These are phyloP conservation scores for Rhabdomys pumilio DNA, from an alignment of 2,797 vertebrate genomes.

Conservation along the genomic window DNA sequence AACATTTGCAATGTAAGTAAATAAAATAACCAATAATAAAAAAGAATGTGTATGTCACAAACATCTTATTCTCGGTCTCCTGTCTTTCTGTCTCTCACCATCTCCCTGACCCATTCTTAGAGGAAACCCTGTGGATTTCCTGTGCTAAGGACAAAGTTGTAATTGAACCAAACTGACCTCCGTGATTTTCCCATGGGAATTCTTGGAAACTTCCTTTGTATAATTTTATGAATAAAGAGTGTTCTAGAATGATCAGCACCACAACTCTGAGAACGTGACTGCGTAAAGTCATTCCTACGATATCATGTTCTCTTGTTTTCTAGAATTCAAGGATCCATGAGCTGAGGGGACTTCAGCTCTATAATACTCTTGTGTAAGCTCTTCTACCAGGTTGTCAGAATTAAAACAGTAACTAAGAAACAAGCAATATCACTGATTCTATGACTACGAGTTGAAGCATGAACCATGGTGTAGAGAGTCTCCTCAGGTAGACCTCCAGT, in stretches of 20 bases:
- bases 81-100: neutral
- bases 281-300: neutral
- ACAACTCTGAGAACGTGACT: neutral
- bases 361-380: neutral
- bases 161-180: neutral
- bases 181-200: neutral
- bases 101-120: neutral
- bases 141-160: neutral
- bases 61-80: neutral
- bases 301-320: neutral
- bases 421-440: neutral
- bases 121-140: neutral
- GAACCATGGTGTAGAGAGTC: neutral
- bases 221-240: conserved; percentile 27
- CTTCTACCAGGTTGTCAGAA: neutral
- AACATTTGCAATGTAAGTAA: no score
- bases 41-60: neutral
- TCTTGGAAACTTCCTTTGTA: conserved; percentile 1
- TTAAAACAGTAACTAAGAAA: neutral
- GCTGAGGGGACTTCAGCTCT: neutral
- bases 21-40: no score
- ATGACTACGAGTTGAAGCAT: neutral
- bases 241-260: conserved; percentile 29
- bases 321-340: neutral
- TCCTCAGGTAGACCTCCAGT: neutral